Base-by-base conservation (phyloP, 2,888 invertebrate genomes). In the Petrolisthes manimaculis region DNA sequence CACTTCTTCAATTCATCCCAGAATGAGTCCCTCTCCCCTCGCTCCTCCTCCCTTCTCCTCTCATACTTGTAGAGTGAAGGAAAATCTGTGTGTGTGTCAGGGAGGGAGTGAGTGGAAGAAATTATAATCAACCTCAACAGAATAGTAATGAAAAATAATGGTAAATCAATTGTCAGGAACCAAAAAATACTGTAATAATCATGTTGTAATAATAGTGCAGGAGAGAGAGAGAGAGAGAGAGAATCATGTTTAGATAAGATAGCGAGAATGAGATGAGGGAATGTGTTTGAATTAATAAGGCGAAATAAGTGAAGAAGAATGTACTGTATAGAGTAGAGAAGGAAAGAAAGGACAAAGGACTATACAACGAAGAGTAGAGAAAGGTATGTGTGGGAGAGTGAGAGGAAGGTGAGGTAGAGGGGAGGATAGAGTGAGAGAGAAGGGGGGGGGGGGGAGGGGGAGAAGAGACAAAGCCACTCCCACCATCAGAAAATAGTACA, bases 151-250 rank as follows among this genome's bases (percentile, higher is more conserved):
- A 14, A 67, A 18, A 67, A 18, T 3, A 24, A n/a, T 12, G n/a
- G 3, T n/a, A 9, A 2, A 21, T 75, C 0, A n/a, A 24, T 75
- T 18, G 12, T n/a, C 21, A 12, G 37, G 37, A 37, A 37, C 1
- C 37, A 37, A 37, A 37, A 37, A 37, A 37, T 37, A 18, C n/a
- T 67, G 67, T 67, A 67, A 67, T 67, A 18, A 3, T 67, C 37
- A 37, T 1, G 37, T 1, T 37, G 37, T 37, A 37, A 37, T 37
- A 74, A 21, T 3, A 24, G 74, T 3, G 24, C 2, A 3, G 4
- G 53, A 53, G 53, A 78, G 78, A 74, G 74, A 74, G 74, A 74
- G 74, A 74, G 74, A 24, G 24, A 24, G 74, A 74, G 24, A 74
- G 37, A 78, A 37, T 14, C 9, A 75, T 14, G 67, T 14, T 12